Base-by-base conservation (phyloP, 2,113 vertebrate genomes). In the Calcarius ornatus region DNA sequence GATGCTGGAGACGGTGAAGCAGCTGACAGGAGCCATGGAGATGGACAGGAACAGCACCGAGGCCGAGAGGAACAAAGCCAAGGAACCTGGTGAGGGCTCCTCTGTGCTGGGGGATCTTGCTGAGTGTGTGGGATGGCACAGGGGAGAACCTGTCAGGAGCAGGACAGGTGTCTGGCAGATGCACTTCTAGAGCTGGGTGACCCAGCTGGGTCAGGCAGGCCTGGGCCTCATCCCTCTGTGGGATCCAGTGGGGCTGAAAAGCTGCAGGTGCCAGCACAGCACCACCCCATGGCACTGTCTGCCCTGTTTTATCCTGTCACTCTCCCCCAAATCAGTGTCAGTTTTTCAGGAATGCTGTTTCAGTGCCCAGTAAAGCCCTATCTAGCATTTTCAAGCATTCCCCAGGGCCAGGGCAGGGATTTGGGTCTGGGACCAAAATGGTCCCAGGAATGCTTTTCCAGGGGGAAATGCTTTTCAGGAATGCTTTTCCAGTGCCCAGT, bases 1-100 rank as follows among this genome's bases (percentile, higher is more conserved):
- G 86, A 98, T 97, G 91, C 97, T 98, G 3, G 98, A 99, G 95
- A 97, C 98, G 0, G 97, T 98, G 88, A 98, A 98, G 79, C 99
- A 98, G 92, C 71, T 98, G 3, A 98, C 97, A 0, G 98, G 98
- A 2, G 96, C 98, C 71, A 88, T 98, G 18, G 99, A 99, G 66
- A 1, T 94, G 40, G 99, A 99, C 35, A 98, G 98, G 64, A 86
- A 57, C 8, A 98, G 97, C 77, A 8, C 80, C 0, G 98, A 98
- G 45, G 57, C 75, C 0, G 99, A 99, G 72, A 97, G 97, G 61
- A 98, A 4, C 96, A 98, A 97, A 96, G 45, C 93, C 91, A 97
- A 96, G 91, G 99, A 99, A 30, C 25, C 97, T 6, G 98, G 99
- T 99, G 72, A 98, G 96, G 3, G 37, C 33, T 33, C 42, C 20